phyloP scores from a whole-genome alignment of 2,797 vertebrate species.

The Aplochiton taeniatus region DNA sequence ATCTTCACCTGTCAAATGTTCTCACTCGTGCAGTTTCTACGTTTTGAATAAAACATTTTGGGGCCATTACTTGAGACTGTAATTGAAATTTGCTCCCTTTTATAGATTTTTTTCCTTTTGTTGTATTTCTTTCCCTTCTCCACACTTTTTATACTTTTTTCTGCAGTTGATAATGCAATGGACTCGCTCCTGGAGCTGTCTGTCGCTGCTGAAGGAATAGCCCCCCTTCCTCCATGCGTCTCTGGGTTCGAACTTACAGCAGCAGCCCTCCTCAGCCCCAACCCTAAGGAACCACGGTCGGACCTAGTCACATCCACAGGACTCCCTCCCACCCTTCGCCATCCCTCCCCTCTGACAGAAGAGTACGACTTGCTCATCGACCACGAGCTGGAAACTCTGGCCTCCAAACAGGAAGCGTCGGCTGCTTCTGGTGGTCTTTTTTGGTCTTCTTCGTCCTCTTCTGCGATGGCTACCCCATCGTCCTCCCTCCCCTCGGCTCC shows the following conservation, averaged over 20 bases:
- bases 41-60: too few relatives aligned
- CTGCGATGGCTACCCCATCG: neutral
- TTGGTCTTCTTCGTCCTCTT: too few relatives aligned
- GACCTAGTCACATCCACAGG: neutral
- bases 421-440: neutral
- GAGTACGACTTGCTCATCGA: constrained; percentile 84
- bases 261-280: constrained; percentile 67
- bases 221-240: constrained; percentile 49
- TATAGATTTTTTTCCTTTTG: neutral
- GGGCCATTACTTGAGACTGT: too few relatives aligned
- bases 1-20: too few relatives aligned
- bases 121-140: neutral
- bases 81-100: too few relatives aligned
- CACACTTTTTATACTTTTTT: constrained; percentile 23
- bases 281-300: neutral
- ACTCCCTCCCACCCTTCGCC: constrained; percentile 8
- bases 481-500: constrained; percentile 27
- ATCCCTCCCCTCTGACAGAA: constrained; percentile 56
- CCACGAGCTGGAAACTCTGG: constrained; percentile 77
- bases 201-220: constrained; percentile 77
- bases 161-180: constrained; percentile 91
- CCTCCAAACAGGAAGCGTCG: constrained; percentile 26
- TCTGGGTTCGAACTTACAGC: constrained; percentile 80
- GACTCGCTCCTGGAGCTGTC: constrained; percentile 94
- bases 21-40: too few relatives aligned